A percentile compares a stretch with the other conserved stretches of the same genome.
Conservation (phyloP, 2,797 vertebrate species). For the Pantherophis alleghaniensis region DNA sequence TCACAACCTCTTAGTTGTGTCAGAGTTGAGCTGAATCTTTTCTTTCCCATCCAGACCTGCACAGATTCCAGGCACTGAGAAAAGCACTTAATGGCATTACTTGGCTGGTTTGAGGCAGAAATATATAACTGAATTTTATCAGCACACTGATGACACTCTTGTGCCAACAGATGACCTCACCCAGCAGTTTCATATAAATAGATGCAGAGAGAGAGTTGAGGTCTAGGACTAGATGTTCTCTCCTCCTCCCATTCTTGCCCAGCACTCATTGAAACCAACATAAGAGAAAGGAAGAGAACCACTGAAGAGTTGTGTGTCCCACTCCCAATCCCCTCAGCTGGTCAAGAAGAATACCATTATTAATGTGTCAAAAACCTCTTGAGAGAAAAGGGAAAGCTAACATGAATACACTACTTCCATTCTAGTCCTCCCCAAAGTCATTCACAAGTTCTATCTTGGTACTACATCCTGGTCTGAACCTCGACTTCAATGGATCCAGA, state of each 20-base stretch:
- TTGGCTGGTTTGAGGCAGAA: not conserved
- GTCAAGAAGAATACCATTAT: not conserved
- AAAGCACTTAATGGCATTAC: not conserved
- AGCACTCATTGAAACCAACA: not conserved
- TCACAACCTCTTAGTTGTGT: not conserved
- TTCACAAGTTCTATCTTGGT: not conserved
- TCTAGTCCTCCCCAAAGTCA: not conserved
- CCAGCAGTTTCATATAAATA: not conserved
- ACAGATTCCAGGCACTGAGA: not conserved
- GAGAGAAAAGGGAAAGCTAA: not conserved
- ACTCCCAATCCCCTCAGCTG: not conserved
- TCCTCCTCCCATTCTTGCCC: not conserved
- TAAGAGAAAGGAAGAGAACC: not conserved
- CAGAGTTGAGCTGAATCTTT: not conserved
- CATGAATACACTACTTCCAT: not conserved
- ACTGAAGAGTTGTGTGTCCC: not conserved
- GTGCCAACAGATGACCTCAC: not conserved
- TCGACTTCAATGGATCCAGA: not conserved
- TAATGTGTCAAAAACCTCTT: not conserved
- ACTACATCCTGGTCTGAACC: not conserved
- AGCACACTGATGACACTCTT: not conserved
- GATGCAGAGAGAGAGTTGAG: not conserved
- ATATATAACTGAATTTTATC: not conserved
- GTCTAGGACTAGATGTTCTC: not conserved
- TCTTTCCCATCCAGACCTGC: not conserved